Evolutionary conservation across 2,797 vertebrate species (phyloP).

Genomic region (Poeciliopsis turneri): DNA sequence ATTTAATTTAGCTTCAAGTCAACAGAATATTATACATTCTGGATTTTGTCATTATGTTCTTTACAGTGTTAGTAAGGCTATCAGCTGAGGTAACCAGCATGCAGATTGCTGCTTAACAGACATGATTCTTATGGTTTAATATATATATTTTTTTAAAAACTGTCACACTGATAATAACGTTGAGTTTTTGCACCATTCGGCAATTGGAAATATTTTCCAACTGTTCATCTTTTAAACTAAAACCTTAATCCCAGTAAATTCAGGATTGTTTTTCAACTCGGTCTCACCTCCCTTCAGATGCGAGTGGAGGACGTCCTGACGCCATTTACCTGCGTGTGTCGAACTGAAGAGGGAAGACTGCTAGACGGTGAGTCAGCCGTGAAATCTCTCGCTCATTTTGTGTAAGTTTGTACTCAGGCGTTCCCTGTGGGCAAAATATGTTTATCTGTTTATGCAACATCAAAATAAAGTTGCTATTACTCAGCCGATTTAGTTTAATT

Average conservation of each 20-base stretch:
- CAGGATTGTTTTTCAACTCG: not conserved
- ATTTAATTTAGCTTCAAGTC: not conserved
- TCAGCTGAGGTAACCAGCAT: not conserved
- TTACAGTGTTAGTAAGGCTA: not conserved
- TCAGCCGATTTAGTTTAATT: not conserved
- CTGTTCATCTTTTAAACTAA: not conserved
- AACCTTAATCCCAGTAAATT: too few relatives aligned
- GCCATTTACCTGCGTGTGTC: constrained; percentile 85
- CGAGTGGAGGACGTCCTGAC: constrained; percentile 88
- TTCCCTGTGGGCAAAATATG: not conserved
- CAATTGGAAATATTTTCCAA: not conserved
- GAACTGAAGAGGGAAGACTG: constrained; percentile 86
- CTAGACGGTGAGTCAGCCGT: constrained; percentile 82
- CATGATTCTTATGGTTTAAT: not conserved
- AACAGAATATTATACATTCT: not conserved
- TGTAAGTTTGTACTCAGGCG: not conserved
- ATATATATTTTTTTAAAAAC: too few relatives aligned
- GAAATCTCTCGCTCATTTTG: not conserved
- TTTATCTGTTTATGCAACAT: not conserved
- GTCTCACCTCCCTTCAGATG: constrained; percentile 77
- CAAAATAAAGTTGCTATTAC: not conserved
- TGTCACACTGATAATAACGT: not conserved
- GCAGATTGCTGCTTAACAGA: not conserved
- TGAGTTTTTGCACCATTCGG: not conserved
- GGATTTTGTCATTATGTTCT: not conserved